Evolutionary conservation across 1,140 invertebrate genomes (phyloP).

Genomic region (Lepidurus packardi): DNA sequence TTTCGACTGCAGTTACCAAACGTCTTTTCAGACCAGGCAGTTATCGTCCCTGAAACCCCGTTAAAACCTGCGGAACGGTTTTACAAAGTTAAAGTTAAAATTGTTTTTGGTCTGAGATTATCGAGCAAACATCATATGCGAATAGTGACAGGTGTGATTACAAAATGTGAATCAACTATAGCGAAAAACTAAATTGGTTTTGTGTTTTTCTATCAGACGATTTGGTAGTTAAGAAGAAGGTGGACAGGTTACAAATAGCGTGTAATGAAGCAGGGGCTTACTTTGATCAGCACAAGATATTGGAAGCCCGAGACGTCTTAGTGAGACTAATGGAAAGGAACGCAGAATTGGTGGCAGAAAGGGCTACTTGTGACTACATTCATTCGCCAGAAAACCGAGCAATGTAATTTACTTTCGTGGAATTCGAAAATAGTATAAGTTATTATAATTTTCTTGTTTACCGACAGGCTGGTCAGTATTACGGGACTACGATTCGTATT

Average conservation of each 20-base stretch:
- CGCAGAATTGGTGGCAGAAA: conserved; percentile 24
- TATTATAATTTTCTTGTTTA: conserved; percentile 33
- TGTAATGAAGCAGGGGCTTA: neutral
- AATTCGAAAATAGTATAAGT: conserved; percentile 27
- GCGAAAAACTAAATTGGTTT: neutral
- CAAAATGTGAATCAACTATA: neutral
- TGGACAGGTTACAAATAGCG: neutral
- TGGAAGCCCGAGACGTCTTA: conserved; percentile 25
- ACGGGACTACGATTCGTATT: conserved; percentile 69
- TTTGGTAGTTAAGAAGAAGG: neutral
- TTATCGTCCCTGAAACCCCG: neutral
- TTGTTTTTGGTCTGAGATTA: neutral
- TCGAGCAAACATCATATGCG: neutral
- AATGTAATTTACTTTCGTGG: neutral
- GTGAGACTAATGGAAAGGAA: conserved; percentile 23
- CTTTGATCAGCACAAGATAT: conserved; percentile 22
- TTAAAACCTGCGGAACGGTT: neutral
- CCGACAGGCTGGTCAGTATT: conserved; percentile 54
- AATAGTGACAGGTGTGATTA: neutral
- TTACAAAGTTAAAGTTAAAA: conserved; percentile 5
- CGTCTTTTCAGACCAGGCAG: neutral
- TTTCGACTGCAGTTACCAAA: neutral
- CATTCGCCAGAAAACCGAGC: neutral
- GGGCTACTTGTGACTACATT: neutral
- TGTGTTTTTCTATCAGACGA: neutral